Percentiles rank a stretch among this genome's conserved stretches.
Evolutionary conservation across 2,797 vertebrate genomes (phyloP).

Genomic region (Xenentodon cancila): DNA sequence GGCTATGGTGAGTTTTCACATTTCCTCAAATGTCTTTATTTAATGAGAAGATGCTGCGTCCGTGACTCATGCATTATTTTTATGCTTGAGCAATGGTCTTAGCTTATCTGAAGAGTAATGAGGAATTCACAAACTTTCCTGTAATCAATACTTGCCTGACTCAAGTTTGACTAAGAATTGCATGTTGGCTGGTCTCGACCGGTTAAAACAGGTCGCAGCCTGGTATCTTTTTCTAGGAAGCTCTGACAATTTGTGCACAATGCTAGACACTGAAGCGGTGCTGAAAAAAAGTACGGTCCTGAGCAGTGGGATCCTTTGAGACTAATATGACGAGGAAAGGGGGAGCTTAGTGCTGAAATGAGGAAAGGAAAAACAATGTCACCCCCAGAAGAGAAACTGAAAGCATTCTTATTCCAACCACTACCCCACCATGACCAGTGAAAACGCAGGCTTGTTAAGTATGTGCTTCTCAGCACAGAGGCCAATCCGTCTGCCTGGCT

Average conservation of each 20-base stretch:
- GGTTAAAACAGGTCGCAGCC: constrained; percentile 6
- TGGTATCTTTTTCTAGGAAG: not conserved
- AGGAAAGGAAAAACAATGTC: constrained; percentile 43
- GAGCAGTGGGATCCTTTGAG: constrained; percentile 3
- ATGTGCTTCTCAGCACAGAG: not conserved
- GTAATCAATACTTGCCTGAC: constrained; percentile 7
- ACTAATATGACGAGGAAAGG: constrained; percentile 6
- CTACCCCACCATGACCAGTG: constrained; percentile 14
- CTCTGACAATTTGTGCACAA: not conserved
- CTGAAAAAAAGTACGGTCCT: not conserved
- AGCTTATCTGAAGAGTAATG: constrained; percentile 1
- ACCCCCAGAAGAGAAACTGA: constrained; percentile 31
- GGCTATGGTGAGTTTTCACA: constrained; percentile 2
- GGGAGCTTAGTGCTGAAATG: constrained; percentile 23
- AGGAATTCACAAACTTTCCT: constrained; percentile 14
- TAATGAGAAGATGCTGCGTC: not conserved
- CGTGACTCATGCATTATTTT: not conserved
- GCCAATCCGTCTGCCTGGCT: not conserved
- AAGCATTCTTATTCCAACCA: constrained; percentile 18
- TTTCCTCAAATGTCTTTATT: constrained; percentile 7
- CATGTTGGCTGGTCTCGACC: not conserved
- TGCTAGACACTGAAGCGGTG: not conserved
- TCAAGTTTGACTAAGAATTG: constrained; percentile 1
- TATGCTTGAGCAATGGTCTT: not conserved
- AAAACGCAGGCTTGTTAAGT: constrained; percentile 14